A percentile compares a stretch with the other conserved stretches of the same genome.
Evolutionary conservation across 2,888 invertebrate genomes (phyloP).

Genomic region (Andrena bicolor): DNA sequence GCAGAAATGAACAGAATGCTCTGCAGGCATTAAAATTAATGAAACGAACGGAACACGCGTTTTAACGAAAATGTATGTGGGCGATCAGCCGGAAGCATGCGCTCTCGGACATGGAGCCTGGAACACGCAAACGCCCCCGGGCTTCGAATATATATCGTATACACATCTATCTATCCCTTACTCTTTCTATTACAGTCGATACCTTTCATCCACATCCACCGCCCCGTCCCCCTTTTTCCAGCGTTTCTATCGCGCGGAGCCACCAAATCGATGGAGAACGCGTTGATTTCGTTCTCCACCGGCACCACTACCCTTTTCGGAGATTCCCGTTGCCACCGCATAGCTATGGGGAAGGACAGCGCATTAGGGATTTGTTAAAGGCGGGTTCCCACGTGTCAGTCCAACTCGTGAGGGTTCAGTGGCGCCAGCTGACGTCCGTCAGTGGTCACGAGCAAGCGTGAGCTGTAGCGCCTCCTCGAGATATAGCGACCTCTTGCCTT

Average conservation of each 20-base stretch:
- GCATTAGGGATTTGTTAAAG: too few relatives aligned
- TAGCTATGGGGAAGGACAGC: too few relatives aligned
- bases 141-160: slow-evolving; percentile 52
- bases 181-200: slow-evolving; percentile 50
- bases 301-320: too few relatives aligned
- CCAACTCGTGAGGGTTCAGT: too few relatives aligned
- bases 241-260: not conserved
- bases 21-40: slow-evolving; percentile 83
- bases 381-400: too few relatives aligned
- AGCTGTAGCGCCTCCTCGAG: too few relatives aligned
- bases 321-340: too few relatives aligned
- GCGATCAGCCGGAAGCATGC: slow-evolving; percentile 81
- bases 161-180: slow-evolving; percentile 43
- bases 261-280: slow-evolving; percentile 10
- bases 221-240: not conserved
- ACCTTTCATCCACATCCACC: not conserved
- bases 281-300: slow-evolving; percentile 8
- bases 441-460: too few relatives aligned
- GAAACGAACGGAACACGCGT: slow-evolving; percentile 83
- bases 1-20: slow-evolving; percentile 81
- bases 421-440: too few relatives aligned
- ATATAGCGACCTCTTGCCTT: too few relatives aligned
- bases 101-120: slow-evolving; percentile 63
- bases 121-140: slow-evolving; percentile 61
- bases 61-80: slow-evolving; percentile 82